Evolutionary conservation across 2,888 invertebrate species (phyloP).

Genomic region (Acrobasis suavella): DNA sequence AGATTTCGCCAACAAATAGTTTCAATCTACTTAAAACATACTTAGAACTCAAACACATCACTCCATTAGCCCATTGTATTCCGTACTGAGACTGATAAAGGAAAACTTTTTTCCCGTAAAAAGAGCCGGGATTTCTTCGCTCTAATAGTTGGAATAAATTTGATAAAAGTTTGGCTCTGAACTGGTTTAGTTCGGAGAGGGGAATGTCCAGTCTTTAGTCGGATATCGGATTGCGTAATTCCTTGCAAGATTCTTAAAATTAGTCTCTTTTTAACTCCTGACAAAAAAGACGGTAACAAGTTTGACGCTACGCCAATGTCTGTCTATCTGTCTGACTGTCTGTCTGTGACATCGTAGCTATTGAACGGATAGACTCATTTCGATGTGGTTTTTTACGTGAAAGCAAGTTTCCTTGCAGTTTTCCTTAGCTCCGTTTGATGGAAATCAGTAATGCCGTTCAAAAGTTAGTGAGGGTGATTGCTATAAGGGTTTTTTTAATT

Average conservation of each 20-base stretch:
- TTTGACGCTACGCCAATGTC: too few relatives aligned
- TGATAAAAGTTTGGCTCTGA: conserved; percentile 45
- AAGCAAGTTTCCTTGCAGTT: too few relatives aligned
- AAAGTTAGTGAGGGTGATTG: too few relatives aligned
- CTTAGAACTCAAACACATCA: conserved; percentile 38
- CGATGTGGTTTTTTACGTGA: too few relatives aligned
- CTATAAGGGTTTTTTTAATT: too few relatives aligned
- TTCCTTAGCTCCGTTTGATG: too few relatives aligned
- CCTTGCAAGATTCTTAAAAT: neutral
- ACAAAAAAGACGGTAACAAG: too few relatives aligned
- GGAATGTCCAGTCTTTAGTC: conserved; percentile 7
- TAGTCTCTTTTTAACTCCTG: too few relatives aligned
- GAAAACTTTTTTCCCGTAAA: conserved; percentile 37
- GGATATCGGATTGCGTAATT: conserved; percentile 9
- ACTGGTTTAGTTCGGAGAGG: conserved; percentile 42
- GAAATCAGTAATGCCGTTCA: too few relatives aligned
- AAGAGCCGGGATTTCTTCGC: conserved; percentile 39
- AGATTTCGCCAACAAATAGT: neutral
- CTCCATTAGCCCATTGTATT: conserved; percentile 49
- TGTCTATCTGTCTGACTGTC: too few relatives aligned
- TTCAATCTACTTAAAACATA: conserved; percentile 35
- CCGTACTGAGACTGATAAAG: conserved; percentile 35
- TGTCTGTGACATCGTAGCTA: too few relatives aligned
- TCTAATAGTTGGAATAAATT: conserved; percentile 57
- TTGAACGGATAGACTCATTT: too few relatives aligned